phyloP scores from a whole-genome alignment of 2,797 vertebrate species.

The Macropodus opercularis region DNA sequence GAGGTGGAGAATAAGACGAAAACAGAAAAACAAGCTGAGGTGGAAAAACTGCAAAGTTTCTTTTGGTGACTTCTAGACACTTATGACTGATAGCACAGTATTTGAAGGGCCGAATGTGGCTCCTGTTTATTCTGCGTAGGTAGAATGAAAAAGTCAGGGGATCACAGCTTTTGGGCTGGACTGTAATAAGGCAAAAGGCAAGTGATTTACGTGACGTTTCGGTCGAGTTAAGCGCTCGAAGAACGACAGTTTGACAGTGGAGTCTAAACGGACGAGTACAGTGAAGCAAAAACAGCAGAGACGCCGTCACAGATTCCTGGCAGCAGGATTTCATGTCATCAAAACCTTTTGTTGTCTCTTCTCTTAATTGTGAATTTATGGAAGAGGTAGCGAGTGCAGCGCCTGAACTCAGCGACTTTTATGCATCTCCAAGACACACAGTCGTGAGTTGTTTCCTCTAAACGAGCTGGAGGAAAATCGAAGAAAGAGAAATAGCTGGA shows the following conservation, averaged over 20 bases:
- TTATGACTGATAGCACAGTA: too few relatives aligned
- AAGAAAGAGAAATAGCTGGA: slow-evolving; percentile 54
- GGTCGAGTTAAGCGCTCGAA: neutral
- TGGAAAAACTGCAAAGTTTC: neutral
- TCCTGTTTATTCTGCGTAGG: neutral
- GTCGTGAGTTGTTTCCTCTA: slow-evolving; percentile 53
- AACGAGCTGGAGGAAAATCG: slow-evolving; percentile 51
- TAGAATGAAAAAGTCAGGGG: slow-evolving; percentile 13
- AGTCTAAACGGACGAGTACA: neutral
- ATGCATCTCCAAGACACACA: slow-evolving; percentile 69
- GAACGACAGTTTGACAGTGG: neutral
- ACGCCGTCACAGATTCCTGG: slow-evolving; percentile 2
- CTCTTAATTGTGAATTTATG: slow-evolving; percentile 32
- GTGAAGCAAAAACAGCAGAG: neutral
- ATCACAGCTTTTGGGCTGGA: slow-evolving; percentile 1
- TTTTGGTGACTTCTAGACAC: slow-evolving; percentile 5
- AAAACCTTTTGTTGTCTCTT: slow-evolving; percentile 16
- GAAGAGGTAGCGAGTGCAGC: slow-evolving; percentile 20
- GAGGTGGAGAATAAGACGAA: slow-evolving; percentile 13
- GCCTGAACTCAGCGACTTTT: slow-evolving; percentile 42
- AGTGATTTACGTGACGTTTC: neutral
- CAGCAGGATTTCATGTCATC: too few relatives aligned
- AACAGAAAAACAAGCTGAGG: slow-evolving; percentile 8
- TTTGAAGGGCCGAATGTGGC: accelerated
- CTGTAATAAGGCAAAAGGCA: slow-evolving; percentile 1